phyloP scores from a whole-genome alignment of 2,113 vertebrate species.

The Gambusia holbrooki region DNA sequence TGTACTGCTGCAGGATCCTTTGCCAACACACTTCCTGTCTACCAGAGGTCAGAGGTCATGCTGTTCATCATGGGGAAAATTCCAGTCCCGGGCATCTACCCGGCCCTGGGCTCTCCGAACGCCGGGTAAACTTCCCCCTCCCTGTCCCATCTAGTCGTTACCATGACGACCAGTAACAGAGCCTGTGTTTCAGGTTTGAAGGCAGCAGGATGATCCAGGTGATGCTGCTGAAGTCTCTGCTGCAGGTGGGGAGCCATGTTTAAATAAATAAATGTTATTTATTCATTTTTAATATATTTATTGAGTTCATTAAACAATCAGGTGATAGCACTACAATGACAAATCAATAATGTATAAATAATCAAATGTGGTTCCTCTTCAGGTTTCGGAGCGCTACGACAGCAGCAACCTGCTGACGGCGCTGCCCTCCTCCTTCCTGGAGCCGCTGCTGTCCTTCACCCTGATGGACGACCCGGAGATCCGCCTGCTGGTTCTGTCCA shows the following conservation, averaged over 20 bases:
- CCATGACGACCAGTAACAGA: background rate
- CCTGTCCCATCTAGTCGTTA: background rate
- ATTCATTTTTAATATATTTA: too few relatives aligned
- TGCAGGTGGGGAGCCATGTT: conserved; percentile 80
- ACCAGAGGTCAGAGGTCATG: conserved; percentile 95
- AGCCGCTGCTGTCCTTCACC: conserved; percentile 87
- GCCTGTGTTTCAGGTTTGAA: conserved; percentile 80
- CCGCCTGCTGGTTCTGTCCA: conserved; percentile 89
- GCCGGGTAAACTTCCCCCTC: conserved; percentile 74
- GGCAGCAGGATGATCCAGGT: conserved; percentile 90
- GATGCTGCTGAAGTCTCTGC: conserved; percentile 92
- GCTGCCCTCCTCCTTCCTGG: conserved; percentile 88
- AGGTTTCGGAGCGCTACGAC: conserved; percentile 90
- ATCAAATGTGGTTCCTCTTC: background rate
- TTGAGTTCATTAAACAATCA: too few relatives aligned
- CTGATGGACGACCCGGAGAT: conserved; percentile 91
- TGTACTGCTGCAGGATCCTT: conserved; percentile 82
- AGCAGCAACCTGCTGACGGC: conserved; percentile 90
- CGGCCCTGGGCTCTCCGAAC: conserved; percentile 81
- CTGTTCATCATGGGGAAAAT: conserved; percentile 96
- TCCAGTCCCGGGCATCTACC: conserved; percentile 87
- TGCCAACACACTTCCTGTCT: conserved; percentile 88
- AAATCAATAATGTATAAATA: too few relatives aligned
- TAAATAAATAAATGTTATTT: background rate
- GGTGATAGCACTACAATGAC: too few relatives aligned